Evolutionary conservation across 2,113 vertebrate genomes (phyloP).

Genomic region (Nycticryphes semicollaris): DNA sequence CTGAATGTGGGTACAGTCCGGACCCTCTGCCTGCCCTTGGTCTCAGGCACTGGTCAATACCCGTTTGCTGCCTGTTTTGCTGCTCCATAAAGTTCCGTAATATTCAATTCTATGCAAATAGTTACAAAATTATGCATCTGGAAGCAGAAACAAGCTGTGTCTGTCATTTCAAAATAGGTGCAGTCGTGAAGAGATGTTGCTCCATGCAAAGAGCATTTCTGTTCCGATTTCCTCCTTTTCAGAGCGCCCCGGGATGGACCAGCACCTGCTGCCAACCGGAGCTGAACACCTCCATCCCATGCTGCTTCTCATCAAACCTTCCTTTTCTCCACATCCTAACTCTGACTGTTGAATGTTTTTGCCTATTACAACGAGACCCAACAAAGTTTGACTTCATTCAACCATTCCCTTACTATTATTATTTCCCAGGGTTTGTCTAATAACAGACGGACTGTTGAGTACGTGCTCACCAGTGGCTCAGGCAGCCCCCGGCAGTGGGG

Average conservation of each 20-base stretch:
- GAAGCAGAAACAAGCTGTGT: background rate
- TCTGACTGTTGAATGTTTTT: background rate
- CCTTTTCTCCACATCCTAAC: background rate
- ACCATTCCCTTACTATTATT: background rate
- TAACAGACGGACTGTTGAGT: background rate
- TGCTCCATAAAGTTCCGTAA: background rate
- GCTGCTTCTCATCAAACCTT: background rate
- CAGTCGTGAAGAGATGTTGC: background rate
- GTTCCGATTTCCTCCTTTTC: background rate
- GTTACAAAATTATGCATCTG: background rate
- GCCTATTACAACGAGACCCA: background rate
- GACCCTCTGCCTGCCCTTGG: background rate
- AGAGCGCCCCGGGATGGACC: background rate
- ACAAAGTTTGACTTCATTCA: background rate
- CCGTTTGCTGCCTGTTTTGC: background rate
- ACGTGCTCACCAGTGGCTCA: background rate
- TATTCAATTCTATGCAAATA: background rate
- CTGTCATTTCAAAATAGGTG: background rate
- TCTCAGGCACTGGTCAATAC: background rate
- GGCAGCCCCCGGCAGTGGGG: background rate
- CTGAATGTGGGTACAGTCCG: background rate
- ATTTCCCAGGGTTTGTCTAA: background rate
- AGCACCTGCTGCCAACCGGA: rapidly evolving
- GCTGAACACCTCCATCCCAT: background rate
- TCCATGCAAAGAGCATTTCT: background rate